Percentiles rank a stretch among this genome's conserved stretches.
These are phyloP conservation scores for Halocynthia aurantium DNA, from an alignment of 23 tunicate species.

Conservation along the genomic window DNA sequence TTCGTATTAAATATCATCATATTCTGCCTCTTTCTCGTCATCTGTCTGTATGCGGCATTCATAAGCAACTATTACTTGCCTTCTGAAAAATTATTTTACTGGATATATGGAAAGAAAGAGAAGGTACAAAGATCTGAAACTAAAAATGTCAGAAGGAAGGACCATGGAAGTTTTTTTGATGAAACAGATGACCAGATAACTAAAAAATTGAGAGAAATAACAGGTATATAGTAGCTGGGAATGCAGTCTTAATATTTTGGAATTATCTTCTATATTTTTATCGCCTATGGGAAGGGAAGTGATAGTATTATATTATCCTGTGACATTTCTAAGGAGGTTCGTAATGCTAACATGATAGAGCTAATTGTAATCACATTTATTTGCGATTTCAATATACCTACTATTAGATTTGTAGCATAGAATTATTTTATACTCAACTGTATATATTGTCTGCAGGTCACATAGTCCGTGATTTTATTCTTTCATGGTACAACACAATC, in stretches of 20 bases:
- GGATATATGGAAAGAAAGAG: background rate
- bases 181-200: conserved; percentile 70
- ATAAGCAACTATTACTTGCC: conserved; percentile 6
- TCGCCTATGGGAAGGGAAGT: no score
- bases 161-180: background rate
- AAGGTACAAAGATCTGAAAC: no score
- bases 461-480: conserved; percentile 76
- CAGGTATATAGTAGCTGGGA: conserved; percentile 1
- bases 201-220: conserved; percentile 59
- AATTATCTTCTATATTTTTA: no score
- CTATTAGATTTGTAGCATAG: no score
- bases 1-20: conserved; percentile 5
- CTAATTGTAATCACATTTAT: no score
- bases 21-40: background rate
- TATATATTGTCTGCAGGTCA: conserved; percentile 24
- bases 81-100: conserved; percentile 11
- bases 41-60: background rate
- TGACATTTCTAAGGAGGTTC: no score
- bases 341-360: no score
- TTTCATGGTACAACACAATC: conserved; percentile 84
- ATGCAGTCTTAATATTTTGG: no score
- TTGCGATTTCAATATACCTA: no score
- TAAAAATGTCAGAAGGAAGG: background rate
- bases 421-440: no score
- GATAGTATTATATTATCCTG: no score